Conservation (phyloP, 2,888 invertebrate species). For the Amiota minor region DNA sequence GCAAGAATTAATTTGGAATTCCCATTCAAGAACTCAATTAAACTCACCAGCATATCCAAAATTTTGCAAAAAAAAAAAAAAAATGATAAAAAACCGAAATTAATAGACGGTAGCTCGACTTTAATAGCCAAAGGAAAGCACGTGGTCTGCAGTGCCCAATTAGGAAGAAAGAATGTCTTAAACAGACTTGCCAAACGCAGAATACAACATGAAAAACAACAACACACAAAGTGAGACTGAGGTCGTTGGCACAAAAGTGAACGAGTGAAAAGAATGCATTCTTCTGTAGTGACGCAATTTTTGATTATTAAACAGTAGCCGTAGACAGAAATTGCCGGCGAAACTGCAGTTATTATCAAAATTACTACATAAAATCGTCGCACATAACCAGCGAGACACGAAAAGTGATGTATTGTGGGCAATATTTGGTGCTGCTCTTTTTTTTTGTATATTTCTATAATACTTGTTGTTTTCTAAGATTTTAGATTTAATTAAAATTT, state of each 20-base stretch:
- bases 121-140: slow-evolving; percentile 12
- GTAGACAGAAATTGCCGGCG: slow-evolving; percentile 50
- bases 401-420: background rate
- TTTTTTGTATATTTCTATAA: no score
- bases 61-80: slow-evolving; percentile 1
- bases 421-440: background rate
- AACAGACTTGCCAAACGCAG: background rate
- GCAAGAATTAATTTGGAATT: no score
- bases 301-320: slow-evolving; percentile 60
- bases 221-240: background rate
- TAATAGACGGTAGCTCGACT: no score
- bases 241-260: background rate
- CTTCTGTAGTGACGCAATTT: slow-evolving; percentile 56
- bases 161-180: background rate
- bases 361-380: slow-evolving; percentile 60
- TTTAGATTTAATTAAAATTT: no score
- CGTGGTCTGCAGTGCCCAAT: slow-evolving; percentile 2
- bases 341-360: slow-evolving; percentile 57
- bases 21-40: no score
- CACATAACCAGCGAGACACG: slow-evolving; percentile 41
- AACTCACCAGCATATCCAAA: background rate
- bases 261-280: slow-evolving; percentile 43
- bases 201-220: background rate
- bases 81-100: background rate
- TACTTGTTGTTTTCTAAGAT: no score